These are phyloP conservation scores for Sebastes itinus DNA, from an alignment of 2,797 vertebrate genomes.

Conservation along the genomic window DNA sequence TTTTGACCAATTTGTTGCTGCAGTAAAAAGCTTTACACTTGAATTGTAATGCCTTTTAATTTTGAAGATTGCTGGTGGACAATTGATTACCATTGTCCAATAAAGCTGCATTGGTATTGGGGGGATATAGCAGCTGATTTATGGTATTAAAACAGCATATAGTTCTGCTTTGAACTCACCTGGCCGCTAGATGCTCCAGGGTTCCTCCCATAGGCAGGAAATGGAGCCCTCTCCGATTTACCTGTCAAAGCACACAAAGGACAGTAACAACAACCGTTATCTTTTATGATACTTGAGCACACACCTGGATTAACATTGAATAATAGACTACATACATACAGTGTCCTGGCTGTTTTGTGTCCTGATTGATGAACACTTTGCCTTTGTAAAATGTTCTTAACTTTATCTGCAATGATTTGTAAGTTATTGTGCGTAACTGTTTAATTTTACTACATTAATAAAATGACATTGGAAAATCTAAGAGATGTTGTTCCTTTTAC, in stretches of 20 bases:
- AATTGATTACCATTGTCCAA: too few relatives aligned
- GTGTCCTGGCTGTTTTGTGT: background rate
- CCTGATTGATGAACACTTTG: background rate
- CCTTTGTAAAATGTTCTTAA: background rate
- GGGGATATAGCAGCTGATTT: background rate
- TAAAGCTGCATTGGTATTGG: background rate
- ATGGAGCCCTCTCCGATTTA: slow-evolving; percentile 78
- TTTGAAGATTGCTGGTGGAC: too few relatives aligned
- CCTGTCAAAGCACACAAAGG: slow-evolving; percentile 77
- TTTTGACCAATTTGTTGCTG: too few relatives aligned
- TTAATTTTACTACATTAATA: background rate
- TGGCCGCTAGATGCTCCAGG: slow-evolving; percentile 89
- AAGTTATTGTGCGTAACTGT: background rate
- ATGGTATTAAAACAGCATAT: background rate
- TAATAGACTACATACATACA: background rate
- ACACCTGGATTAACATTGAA: background rate
- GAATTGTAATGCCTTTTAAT: too few relatives aligned
- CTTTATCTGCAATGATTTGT: background rate
- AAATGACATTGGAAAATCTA: background rate
- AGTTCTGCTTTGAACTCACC: slow-evolving; percentile 78
- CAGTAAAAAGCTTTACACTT: too few relatives aligned
- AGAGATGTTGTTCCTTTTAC: background rate
- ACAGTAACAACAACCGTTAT: background rate
- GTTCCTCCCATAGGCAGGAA: slow-evolving; percentile 87
- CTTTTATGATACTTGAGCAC: background rate